phyloP scores from a whole-genome alignment of 2,888 invertebrate species.

The Argyra leucocephala region DNA sequence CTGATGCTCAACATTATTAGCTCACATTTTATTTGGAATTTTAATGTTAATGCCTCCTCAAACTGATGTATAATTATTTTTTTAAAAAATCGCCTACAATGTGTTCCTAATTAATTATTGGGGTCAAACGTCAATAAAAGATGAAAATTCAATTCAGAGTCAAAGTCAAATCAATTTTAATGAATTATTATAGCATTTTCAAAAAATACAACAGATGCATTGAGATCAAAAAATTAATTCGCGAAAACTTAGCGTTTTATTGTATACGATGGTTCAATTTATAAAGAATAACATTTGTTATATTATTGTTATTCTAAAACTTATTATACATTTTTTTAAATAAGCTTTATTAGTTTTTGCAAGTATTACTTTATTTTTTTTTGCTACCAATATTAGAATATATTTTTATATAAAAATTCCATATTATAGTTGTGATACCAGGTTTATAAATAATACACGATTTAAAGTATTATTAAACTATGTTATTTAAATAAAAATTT shows the following conservation, averaged over 20 bases:
- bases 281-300: too few relatives aligned
- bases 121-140: slow-evolving; percentile 44
- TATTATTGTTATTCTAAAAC: background rate
- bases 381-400: too few relatives aligned
- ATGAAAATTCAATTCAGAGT: slow-evolving; percentile 34
- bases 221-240: slow-evolving; percentile 43
- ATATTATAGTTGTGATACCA: too few relatives aligned
- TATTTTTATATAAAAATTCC: too few relatives aligned
- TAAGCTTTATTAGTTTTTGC: too few relatives aligned
- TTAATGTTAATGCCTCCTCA: slow-evolving; percentile 97
- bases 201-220: slow-evolving; percentile 64
- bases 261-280: slow-evolving; percentile 28
- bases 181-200: slow-evolving; percentile 62
- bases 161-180: slow-evolving; percentile 55
- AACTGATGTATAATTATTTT: slow-evolving; percentile 90
- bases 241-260: slow-evolving; percentile 37
- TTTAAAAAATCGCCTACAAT: slow-evolving; percentile 68
- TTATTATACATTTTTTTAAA: too few relatives aligned
- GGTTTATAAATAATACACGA: too few relatives aligned
- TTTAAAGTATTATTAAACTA: too few relatives aligned
- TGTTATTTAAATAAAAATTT: too few relatives aligned
- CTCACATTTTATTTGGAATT: slow-evolving; percentile 85
- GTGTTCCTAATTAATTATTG: slow-evolving; percentile 60
- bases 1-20: slow-evolving; percentile 71
- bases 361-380: too few relatives aligned